Conservation (phyloP, 2,113 vertebrate genomes). For the Taxidea taxus region DNA sequence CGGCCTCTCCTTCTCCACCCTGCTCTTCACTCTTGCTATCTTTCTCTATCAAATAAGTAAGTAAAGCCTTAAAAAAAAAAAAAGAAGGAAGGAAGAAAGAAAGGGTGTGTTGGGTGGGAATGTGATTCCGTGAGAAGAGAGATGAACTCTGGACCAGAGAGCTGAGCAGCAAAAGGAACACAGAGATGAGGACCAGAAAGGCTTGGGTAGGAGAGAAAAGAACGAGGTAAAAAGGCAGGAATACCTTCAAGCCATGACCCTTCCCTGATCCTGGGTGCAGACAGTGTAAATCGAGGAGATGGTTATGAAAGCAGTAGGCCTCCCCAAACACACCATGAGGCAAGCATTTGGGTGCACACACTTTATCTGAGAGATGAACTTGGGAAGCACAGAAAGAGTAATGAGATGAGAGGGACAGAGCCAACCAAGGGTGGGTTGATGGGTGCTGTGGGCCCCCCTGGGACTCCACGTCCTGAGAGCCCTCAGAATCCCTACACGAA, state of each 20-base stretch:
- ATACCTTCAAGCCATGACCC: neutral
- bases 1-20: too few species aligned
- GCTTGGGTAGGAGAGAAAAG: neutral
- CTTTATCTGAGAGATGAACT: neutral
- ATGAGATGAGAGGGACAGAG: neutral
- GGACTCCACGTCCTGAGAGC: neutral
- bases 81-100: neutral
- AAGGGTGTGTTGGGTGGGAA: neutral
- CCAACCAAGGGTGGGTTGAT: accelerated
- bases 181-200: neutral
- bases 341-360: neutral
- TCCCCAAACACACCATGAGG: neutral
- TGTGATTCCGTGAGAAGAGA: neutral
- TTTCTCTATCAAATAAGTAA: too few species aligned
- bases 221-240: neutral
- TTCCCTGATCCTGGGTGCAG: too few species aligned
- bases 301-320: neutral
- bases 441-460: accelerated
- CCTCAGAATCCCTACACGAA: neutral
- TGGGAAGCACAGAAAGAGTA: neutral
- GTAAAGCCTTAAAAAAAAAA: neutral
- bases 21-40: too few species aligned
- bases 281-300: neutral
- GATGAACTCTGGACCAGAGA: neutral
- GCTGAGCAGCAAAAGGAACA: neutral